phyloP scores from a whole-genome alignment of 2,113 vertebrate genomes.

The Dolichotis patagonum region DNA sequence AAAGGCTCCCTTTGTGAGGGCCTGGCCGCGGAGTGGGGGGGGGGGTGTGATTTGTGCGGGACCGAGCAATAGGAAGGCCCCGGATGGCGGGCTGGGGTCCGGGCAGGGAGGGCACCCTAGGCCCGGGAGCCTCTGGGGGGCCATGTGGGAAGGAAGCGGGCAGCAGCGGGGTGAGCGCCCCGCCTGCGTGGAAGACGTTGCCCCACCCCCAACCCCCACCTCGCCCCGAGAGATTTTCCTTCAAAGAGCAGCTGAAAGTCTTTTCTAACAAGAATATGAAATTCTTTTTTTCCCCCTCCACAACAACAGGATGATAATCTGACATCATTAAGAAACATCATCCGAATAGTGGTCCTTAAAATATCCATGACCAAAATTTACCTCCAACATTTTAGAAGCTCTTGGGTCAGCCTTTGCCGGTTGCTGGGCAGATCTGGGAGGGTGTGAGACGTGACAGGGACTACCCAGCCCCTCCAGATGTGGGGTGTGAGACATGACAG shows the following conservation, averaged over 20 bases:
- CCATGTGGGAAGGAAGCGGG: not conserved
- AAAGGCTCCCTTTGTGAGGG: slow-evolving; percentile 15
- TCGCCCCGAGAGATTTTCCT: not conserved
- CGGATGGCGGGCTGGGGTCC: not conserved
- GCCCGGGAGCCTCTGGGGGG: not conserved
- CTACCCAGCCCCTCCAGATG: not conserved
- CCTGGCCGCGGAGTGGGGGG: too few species aligned
- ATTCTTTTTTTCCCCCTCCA: not conserved
- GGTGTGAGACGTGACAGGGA: not conserved
- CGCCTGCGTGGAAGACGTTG: not conserved
- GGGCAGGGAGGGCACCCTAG: not conserved
- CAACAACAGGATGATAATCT: not conserved
- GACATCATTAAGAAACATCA: not conserved
- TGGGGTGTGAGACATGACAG: not conserved
- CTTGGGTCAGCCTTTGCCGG: not conserved
- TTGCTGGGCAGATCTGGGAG: not conserved
- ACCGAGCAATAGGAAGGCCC: not conserved
- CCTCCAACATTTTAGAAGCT: not conserved
- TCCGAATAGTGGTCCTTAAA: not conserved
- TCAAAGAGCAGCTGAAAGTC: not conserved
- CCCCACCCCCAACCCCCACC: not conserved
- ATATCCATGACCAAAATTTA: not conserved
- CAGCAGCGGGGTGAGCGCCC: accelerated
- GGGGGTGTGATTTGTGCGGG: slow-evolving; percentile 39
- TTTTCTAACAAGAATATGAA: slow-evolving; percentile 1